phyloP scores from a whole-genome alignment of 2,888 invertebrate species.

The Cephalotes varians region DNA sequence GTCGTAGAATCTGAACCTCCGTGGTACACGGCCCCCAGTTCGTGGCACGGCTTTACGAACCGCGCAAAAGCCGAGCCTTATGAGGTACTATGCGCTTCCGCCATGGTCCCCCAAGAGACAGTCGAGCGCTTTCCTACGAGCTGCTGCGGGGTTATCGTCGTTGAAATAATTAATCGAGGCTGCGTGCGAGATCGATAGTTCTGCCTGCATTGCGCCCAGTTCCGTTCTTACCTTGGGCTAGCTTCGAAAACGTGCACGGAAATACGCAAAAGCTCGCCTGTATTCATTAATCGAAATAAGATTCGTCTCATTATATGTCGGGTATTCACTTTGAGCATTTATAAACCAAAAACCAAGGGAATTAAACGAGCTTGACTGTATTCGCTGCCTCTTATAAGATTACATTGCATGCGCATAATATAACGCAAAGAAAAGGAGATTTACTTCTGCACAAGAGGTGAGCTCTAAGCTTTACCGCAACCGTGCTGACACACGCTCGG shows the following conservation, averaged over 20 bases:
- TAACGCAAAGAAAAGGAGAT: constrained; percentile 20
- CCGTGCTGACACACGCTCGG: neutral
- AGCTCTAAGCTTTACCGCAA: neutral
- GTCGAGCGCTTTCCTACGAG: constrained; percentile 59
- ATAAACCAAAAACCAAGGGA: neutral
- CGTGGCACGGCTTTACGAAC: constrained; percentile 64
- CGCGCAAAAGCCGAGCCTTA: constrained; percentile 58
- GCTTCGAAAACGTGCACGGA: neutral
- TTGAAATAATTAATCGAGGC: constrained; percentile 70
- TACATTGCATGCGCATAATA: neutral
- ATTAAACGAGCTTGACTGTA: neutral
- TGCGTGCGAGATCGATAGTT: constrained; percentile 43
- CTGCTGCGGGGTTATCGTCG: constrained; percentile 53
- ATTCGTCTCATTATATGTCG: neutral
- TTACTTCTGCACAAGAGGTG: constrained; percentile 16
- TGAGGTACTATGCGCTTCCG: constrained; percentile 30
- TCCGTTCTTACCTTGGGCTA: neutral
- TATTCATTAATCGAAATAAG: neutral
- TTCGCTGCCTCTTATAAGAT: constrained; percentile 21
- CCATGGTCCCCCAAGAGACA: constrained; percentile 60
- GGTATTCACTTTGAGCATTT: neutral
- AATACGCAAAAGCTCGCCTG: neutral
- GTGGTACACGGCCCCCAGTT: neutral
- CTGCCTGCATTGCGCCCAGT: neutral
- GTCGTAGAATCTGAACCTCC: constrained; percentile 71